Evolutionary conservation across 2,113 vertebrate species (phyloP).

Genomic region (Deroptyus accipitrinus): DNA sequence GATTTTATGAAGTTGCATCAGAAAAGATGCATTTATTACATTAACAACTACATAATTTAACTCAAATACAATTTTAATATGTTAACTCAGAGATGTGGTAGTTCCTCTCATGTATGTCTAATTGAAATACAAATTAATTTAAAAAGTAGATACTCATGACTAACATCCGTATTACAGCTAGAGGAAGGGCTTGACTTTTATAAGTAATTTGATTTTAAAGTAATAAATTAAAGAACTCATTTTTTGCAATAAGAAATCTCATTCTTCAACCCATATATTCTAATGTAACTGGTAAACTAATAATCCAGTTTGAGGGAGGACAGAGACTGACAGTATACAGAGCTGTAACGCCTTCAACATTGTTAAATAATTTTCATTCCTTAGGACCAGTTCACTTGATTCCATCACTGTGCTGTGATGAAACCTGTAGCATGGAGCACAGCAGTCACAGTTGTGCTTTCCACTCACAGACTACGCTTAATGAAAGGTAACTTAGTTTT

Average conservation of each 20-base stretch:
- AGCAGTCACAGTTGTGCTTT: slow-evolving; percentile 74
- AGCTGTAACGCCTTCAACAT: not conserved
- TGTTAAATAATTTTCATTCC: slow-evolving; percentile 11
- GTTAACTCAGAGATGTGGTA: not conserved
- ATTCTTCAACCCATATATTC: not conserved
- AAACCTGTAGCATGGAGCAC: slow-evolving; percentile 77
- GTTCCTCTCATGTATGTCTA: not conserved
- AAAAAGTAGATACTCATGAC: not conserved
- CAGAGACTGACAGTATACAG: not conserved
- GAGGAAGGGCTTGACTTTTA: not conserved
- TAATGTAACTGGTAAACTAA: not conserved
- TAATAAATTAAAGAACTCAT: not conserved
- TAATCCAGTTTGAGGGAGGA: not conserved
- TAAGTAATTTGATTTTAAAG: not conserved
- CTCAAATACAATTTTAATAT: not conserved
- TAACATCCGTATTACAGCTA: not conserved
- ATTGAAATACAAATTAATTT: not conserved
- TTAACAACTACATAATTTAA: not conserved
- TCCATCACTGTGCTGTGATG: slow-evolving; percentile 86
- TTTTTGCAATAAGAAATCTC: not conserved
- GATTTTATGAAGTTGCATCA: not conserved
- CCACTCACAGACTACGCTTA: slow-evolving; percentile 78
- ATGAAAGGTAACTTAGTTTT: slow-evolving; percentile 79
- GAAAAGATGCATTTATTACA: not conserved
- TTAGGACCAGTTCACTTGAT: slow-evolving; percentile 88